Base-by-base conservation (phyloP, 2,113 vertebrate species). In the Ivindomyrus marchei region DNA sequence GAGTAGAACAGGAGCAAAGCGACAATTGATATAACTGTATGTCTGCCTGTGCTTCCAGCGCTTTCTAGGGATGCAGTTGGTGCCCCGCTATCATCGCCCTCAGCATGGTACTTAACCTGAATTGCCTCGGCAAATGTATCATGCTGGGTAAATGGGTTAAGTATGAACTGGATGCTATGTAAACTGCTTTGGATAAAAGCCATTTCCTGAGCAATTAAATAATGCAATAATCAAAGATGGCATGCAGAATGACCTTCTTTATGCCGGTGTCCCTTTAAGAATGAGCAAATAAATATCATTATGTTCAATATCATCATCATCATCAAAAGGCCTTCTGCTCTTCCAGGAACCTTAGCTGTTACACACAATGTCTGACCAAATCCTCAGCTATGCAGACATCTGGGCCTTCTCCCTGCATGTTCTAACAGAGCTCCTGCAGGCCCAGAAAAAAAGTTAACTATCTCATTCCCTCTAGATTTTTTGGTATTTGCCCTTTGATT, bases 181-280 rank as follows among this genome's bases (percentile, higher is more conserved):
- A 53, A 87, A 53, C 50, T 56, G 85, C 85, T 87, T 87, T 87
- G 85, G 85, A 56, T 53, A 87, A 87, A 87, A 87, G 49, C 45
- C 85, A 87, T 87, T 49, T 53, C 85, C 50, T 87, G 15, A 87
- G 85, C 49, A 87, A 87, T 87, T 87, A 87, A 87, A 87, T 53
- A 52, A 52, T 87, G 50, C 50, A 36, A 36, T 56, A 87, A 87
- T 50, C 27, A 87, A 39, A 53, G 39, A 56, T 52, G 85, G 6
- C 27, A 87, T 50, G 52, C 46, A n/a, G 49, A 19, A 24, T 87
- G 85, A 56, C 85, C 85, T 50, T 19, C 50, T 87, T 87, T 56
- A 56, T 87, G 13, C n/a, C 21, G 17, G 31, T 53, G 13, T 53
- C 10, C 50, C 49, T 31, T 87, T 52, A 53, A 50, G n/a, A 3